These are phyloP conservation scores for Yponomeuta plumbellus DNA, from an alignment of 2,888 invertebrate species.

Conservation along the genomic window DNA sequence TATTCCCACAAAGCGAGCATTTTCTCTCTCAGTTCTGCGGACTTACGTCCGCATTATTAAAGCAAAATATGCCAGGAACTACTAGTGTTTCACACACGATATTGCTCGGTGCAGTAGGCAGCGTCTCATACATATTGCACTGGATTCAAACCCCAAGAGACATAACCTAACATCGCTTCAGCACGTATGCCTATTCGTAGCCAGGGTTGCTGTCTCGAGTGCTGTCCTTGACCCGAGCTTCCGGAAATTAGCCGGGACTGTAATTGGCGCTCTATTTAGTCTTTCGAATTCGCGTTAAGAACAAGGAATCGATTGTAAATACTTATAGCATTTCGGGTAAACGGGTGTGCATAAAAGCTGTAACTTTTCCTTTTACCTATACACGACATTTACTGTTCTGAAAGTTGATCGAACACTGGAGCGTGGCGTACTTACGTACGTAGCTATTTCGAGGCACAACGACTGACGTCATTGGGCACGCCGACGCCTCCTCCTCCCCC, in stretches of 20 bases:
- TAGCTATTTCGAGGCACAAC: constrained; percentile 12
- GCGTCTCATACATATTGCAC: neutral
- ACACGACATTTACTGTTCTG: constrained; percentile 1
- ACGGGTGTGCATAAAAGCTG: neutral
- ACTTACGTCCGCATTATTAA: neutral
- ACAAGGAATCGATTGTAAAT: neutral
- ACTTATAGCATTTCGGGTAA: neutral
- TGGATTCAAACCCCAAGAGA: neutral
- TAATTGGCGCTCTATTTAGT: too few species aligned
- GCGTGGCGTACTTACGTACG: neutral
- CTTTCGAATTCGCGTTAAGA: neutral
- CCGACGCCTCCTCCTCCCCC: constrained; percentile 7
- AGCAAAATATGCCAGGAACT: neutral
- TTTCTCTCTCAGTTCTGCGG: neutral
- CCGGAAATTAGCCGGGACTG: neutral
- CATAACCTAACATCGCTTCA: neutral
- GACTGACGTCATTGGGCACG: constrained; percentile 8
- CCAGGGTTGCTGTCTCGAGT: neutral
- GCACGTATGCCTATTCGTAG: neutral
- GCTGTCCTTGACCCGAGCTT: neutral
- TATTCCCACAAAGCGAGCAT: too few species aligned
- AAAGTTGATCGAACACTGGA: neutral
- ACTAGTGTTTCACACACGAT: neutral
- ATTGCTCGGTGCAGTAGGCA: neutral
- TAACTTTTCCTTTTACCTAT: neutral